phyloP scores from a whole-genome alignment of 2,797 vertebrate species.

The Cephalopachus bancanus region DNA sequence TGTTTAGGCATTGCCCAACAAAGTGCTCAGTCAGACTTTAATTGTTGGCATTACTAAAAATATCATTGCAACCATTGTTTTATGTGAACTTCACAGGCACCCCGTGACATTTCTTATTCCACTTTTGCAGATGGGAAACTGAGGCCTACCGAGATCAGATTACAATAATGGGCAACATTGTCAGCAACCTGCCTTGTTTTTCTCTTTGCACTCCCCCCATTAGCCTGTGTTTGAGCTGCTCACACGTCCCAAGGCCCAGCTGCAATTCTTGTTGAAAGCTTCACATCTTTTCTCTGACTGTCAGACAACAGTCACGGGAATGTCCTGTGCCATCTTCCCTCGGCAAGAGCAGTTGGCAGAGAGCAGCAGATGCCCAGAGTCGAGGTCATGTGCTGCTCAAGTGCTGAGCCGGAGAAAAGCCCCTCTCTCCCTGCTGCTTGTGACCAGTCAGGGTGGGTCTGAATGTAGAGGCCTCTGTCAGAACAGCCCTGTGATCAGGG shows the following conservation, averaged over 20 bases:
- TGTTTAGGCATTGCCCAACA: not conserved
- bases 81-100: conserved; percentile 1
- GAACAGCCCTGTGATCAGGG: not conserved
- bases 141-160: not conserved
- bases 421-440: conserved; percentile 75
- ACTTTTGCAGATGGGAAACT: conserved; percentile 33
- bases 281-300: conserved; percentile 77
- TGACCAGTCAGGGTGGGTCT: conserved; percentile 68
- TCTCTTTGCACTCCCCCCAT: not conserved
- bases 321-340: conserved; percentile 84
- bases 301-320: conserved; percentile 84
- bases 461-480: conserved; percentile 61
- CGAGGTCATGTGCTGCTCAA: conserved; percentile 84
- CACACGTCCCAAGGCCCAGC: conserved; percentile 70
- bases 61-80: not conserved
- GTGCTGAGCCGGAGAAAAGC: conserved; percentile 81
- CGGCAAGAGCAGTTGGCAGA: conserved; percentile 70
- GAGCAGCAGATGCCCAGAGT: conserved; percentile 81
- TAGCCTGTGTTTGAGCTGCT: conserved; percentile 51
- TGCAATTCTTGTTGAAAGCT: conserved; percentile 73
- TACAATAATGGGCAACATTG: conserved; percentile 70
- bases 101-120: conserved; percentile 20
- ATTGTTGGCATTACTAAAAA: not conserved
- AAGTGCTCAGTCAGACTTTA: not conserved
- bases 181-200: conserved; percentile 69